These are phyloP conservation scores for Crenichthys baileyi DNA, from an alignment of 2,797 vertebrate genomes.

Conservation along the genomic window DNA sequence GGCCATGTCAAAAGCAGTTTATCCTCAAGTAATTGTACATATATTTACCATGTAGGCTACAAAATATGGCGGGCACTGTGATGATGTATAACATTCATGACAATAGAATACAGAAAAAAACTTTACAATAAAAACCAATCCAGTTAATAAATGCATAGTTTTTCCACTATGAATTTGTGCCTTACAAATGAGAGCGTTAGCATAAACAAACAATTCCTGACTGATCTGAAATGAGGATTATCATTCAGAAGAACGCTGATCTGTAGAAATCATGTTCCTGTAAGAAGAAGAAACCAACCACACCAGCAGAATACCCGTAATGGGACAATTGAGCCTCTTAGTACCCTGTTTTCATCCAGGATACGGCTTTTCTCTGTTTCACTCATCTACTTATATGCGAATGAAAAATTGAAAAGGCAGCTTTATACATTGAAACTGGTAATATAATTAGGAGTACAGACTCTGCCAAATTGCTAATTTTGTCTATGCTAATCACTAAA, in stretches of 20 bases:
- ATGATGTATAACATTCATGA: not conserved
- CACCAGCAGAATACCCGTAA: not conserved
- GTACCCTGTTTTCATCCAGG: not conserved
- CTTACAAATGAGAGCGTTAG: not conserved
- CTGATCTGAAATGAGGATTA: not conserved
- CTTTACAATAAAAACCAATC: not conserved
- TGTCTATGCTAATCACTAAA: constrained; percentile 2
- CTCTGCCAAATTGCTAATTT: constrained; percentile 15
- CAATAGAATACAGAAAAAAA: not conserved
- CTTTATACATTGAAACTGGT: constrained; percentile 1
- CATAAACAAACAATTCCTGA: not conserved
- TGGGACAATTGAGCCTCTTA: not conserved
- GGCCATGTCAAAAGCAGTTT: not conserved
- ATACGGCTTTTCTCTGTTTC: not conserved
- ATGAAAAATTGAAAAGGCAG: not conserved
- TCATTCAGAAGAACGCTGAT: not conserved
- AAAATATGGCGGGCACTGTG: not conserved
- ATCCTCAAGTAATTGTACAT: not conserved
- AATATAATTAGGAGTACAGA: constrained; percentile 9
- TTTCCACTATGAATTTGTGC: not conserved
- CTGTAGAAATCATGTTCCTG: not conserved
- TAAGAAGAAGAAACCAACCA: not conserved
- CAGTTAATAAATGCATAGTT: not conserved
- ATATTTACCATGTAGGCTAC: not conserved
- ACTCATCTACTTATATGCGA: not conserved